These are phyloP conservation scores for Epirrhoe alternata DNA, from an alignment of 2,888 invertebrate species.

Conservation along the genomic window DNA sequence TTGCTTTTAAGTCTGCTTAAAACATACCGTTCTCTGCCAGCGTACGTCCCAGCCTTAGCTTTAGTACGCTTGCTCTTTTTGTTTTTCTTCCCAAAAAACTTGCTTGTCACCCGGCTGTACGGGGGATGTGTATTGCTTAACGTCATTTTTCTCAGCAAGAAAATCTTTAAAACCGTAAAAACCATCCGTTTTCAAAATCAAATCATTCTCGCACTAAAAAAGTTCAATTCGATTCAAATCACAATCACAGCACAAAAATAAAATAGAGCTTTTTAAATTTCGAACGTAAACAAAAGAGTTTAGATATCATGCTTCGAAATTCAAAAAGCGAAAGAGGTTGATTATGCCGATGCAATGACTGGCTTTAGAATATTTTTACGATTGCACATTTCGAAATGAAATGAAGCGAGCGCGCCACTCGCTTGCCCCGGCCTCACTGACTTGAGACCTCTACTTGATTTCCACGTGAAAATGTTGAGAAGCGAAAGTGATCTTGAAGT, in stretches of 20 bases:
- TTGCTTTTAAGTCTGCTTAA: slow-evolving; percentile 4
- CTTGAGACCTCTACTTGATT: slow-evolving; percentile 63
- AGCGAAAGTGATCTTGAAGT: slow-evolving; percentile 68
- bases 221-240: slow-evolving; percentile 20
- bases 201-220: slow-evolving; percentile 16
- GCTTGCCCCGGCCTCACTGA: slow-evolving; percentile 62
- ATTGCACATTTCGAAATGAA: slow-evolving; percentile 46
- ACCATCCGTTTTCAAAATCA: slow-evolving; percentile 4
- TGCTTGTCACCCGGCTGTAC: slow-evolving; percentile 68
- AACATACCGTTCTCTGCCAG: slow-evolving; percentile 71
- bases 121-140: slow-evolving; percentile 65
- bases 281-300: slow-evolving; percentile 28
- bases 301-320: slow-evolving; percentile 26
- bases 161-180: slow-evolving; percentile 20
- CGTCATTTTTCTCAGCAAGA: slow-evolving; percentile 61
- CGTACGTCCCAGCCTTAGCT: slow-evolving; percentile 70
- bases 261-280: slow-evolving; percentile 25
- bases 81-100: slow-evolving; percentile 75
- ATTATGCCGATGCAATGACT: slow-evolving; percentile 33
- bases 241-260: slow-evolving; percentile 18
- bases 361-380: slow-evolving; percentile 29
- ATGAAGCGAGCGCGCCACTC: slow-evolving; percentile 61
- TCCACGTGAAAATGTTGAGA: slow-evolving; percentile 63
- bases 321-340: slow-evolving; percentile 27
- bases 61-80: slow-evolving; percentile 73